Evolutionary conservation across 2,113 vertebrate genomes (phyloP).

Genomic region (Cygnus atratus): DNA sequence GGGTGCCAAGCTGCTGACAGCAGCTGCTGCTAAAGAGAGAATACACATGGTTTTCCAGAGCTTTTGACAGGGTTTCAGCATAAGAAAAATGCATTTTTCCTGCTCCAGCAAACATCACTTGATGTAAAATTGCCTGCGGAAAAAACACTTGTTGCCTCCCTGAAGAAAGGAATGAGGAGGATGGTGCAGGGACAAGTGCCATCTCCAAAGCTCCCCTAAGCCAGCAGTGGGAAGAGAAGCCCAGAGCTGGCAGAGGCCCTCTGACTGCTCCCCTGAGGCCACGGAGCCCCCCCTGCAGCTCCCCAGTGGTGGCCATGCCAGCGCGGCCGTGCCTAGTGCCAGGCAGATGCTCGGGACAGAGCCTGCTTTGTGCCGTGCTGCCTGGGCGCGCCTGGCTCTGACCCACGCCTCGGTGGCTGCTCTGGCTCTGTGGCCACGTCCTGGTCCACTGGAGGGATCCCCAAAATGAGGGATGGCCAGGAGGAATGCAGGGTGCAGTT

Average conservation of each 20-base stretch:
- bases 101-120: not conserved
- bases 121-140: rapidly evolving
- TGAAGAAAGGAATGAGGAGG: not conserved
- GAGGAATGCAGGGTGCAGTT: not conserved
- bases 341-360: not conserved
- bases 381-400: not conserved
- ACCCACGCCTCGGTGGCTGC: too few relatives aligned
- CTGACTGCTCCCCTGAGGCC: not conserved
- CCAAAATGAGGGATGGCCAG: not conserved
- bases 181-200: not conserved
- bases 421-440: not conserved
- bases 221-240: not conserved
- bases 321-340: not conserved
- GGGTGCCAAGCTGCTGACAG: not conserved
- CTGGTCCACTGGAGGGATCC: not conserved
- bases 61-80: not conserved
- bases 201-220: not conserved
- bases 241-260: not conserved
- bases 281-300: not conserved
- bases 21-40: not conserved
- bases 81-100: too few relatives aligned
- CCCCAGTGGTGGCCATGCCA: not conserved
- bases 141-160: not conserved
- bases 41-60: not conserved
- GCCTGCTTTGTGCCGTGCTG: not conserved